Evolutionary conservation across 35 echinoderm and acorn worm species (phyloP).

Genomic region (Eucidaris tribuloides): DNA sequence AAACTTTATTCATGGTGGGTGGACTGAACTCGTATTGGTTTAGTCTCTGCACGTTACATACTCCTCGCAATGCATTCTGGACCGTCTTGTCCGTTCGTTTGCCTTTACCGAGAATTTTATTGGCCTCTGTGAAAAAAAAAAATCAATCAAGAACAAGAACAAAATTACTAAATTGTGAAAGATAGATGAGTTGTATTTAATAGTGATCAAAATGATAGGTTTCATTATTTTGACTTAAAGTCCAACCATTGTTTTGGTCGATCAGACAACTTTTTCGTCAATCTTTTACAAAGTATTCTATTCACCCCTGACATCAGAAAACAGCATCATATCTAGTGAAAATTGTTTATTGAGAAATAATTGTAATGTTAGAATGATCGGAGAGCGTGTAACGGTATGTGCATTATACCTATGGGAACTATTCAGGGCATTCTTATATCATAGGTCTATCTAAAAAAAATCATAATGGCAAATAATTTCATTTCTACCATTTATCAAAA

Average conservation of each 20-base stretch:
- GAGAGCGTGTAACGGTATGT: too few species aligned
- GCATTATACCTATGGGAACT: too few species aligned
- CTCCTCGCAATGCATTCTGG: slow-evolving; percentile 29
- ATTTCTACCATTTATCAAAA: too few species aligned
- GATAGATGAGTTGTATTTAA: not conserved
- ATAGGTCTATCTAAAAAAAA: too few species aligned
- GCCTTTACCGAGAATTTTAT: slow-evolving; percentile 42
- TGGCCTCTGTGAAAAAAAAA: slow-evolving; percentile 54
- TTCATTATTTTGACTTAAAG: not conserved
- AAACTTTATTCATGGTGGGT: slow-evolving; percentile 89
- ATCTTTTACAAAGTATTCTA: not conserved
- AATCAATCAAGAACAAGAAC: not conserved
- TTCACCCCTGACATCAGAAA: not conserved
- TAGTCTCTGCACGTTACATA: slow-evolving; percentile 59
- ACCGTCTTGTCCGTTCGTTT: slow-evolving; percentile 49
- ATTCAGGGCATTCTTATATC: too few species aligned
- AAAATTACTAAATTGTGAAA: not conserved
- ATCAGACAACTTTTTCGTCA: not conserved
- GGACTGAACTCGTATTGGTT: slow-evolving; percentile 85
- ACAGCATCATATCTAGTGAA: too few species aligned
- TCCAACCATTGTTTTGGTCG: not conserved
- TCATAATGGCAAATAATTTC: too few species aligned
- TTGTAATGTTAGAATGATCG: too few species aligned
- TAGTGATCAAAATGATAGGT: not conserved
- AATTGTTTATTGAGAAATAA: too few species aligned